Percentiles rank a stretch among this genome's conserved stretches.
These are phyloP conservation scores for Spondyliosoma cantharus DNA, from an alignment of 2,797 vertebrate species.

Conservation along the genomic window DNA sequence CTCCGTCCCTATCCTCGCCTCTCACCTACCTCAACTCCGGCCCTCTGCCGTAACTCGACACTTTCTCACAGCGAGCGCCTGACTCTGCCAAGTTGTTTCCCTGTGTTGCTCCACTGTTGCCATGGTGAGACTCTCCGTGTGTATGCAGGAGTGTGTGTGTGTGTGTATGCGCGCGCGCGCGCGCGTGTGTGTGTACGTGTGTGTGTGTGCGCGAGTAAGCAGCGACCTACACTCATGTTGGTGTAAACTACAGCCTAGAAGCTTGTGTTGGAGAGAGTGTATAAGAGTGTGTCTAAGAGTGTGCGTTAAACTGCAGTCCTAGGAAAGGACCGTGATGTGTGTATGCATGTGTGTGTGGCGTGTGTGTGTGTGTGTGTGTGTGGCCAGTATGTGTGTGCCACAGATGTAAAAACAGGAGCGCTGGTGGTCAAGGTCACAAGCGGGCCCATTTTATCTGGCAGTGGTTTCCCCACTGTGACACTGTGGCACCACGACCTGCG, in stretches of 20 bases:
- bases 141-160: slow-evolving; percentile 62
- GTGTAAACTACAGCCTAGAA: slow-evolving; percentile 68
- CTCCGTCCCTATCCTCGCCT: slow-evolving; percentile 60
- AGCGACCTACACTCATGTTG: slow-evolving; percentile 59
- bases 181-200: slow-evolving; percentile 39
- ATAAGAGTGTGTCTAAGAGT: slow-evolving; percentile 26
- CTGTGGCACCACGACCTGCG: slow-evolving; percentile 60
- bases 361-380: background rate
- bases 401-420: slow-evolving; percentile 72
- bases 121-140: slow-evolving; percentile 90
- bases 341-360: background rate
- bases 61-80: slow-evolving; percentile 84
- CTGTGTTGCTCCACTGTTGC: slow-evolving; percentile 93
- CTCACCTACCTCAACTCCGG: slow-evolving; percentile 70
- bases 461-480: slow-evolving; percentile 66
- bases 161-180: slow-evolving; percentile 44
- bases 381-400: slow-evolving; percentile 51
- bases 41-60: slow-evolving; percentile 83
- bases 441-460: slow-evolving; percentile 68
- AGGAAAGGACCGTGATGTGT: slow-evolving; percentile 41
- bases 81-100: slow-evolving; percentile 90
- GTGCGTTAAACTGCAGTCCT: slow-evolving; percentile 52
- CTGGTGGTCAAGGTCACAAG: slow-evolving; percentile 82
- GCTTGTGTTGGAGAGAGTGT: slow-evolving; percentile 50
- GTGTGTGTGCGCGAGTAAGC: slow-evolving; percentile 25